Evolutionary conservation across 2,113 vertebrate species (phyloP).

Genomic region (Bufo gargarizans): DNA sequence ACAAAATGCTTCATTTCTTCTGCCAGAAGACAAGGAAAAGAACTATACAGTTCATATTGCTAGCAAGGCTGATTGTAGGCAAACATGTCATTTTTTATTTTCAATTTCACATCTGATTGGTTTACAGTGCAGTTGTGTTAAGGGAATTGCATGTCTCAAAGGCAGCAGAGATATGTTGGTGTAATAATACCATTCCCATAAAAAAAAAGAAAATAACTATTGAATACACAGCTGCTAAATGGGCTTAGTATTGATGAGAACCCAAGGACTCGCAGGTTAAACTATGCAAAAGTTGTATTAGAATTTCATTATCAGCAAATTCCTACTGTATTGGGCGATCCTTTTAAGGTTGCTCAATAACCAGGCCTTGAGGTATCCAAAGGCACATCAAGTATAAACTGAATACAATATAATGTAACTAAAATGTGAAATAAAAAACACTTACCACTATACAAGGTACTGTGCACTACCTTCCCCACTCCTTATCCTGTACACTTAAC

Average conservation of each 20-base stretch:
- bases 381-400: neutral
- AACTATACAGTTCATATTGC: slow-evolving; percentile 32
- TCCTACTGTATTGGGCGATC: neutral
- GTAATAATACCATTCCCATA: slow-evolving; percentile 50
- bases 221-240: slow-evolving; percentile 47
- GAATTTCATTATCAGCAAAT: slow-evolving; percentile 8
- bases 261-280: neutral
- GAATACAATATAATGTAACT: neutral
- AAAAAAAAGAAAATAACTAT: slow-evolving; percentile 48
- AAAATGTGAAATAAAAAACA: neutral
- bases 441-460: too few relatives aligned
- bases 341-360: neutral
- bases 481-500: too few relatives aligned
- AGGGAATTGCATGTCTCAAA: slow-evolving; percentile 54
- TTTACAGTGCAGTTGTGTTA: slow-evolving; percentile 50
- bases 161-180: slow-evolving; percentile 45
- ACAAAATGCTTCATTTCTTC: slow-evolving; percentile 49
- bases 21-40: slow-evolving; percentile 32
- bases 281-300: slow-evolving; percentile 36
- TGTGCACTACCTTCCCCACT: too few relatives aligned
- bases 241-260: slow-evolving; percentile 47
- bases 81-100: slow-evolving; percentile 54
- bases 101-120: slow-evolving; percentile 56
- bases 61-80: slow-evolving; percentile 25
- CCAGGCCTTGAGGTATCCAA: neutral